A percentile compares a stretch with the other conserved stretches of the same genome.
Evolutionary conservation across 2,113 vertebrate species (phyloP).

Genomic region (Paratilapia polleni): DNA sequence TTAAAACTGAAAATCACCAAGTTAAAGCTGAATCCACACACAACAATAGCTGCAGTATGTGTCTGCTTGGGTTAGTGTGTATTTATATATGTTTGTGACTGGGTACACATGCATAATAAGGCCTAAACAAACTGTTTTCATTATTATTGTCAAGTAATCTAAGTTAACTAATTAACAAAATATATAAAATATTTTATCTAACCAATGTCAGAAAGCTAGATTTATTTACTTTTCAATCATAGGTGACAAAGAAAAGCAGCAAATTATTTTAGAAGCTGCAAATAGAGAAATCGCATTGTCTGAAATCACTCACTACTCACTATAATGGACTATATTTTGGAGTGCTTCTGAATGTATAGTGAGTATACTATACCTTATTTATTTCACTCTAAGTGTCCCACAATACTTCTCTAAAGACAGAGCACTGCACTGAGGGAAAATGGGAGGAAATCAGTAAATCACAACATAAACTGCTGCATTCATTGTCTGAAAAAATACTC

Average conservation of each 20-base stretch:
- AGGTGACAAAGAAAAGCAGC: neutral
- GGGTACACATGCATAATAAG: neutral
- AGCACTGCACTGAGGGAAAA: neutral
- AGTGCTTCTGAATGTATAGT: neutral
- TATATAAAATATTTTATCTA: neutral
- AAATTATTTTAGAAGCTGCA: neutral
- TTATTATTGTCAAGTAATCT: neutral
- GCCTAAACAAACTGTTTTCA: neutral
- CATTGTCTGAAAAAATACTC: neutral
- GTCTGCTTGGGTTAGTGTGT: neutral
- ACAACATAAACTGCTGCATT: neutral
- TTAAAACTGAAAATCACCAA: neutral
- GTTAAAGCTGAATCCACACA: neutral
- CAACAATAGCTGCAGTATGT: neutral
- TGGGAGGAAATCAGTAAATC: neutral
- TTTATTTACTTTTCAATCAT: neutral
- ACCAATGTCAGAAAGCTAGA: neutral
- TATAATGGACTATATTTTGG: neutral
- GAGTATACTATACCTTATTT: neutral
- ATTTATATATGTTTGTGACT: neutral
- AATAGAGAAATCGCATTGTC: accelerated
- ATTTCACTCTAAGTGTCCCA: neutral
- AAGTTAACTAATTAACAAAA: neutral
- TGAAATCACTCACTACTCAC: neutral
- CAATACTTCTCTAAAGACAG: neutral